A percentile compares a stretch with the other conserved stretches of the same genome.
These are phyloP conservation scores for Hippocampus kuda DNA, from an alignment of 2,797 vertebrate genomes.

Conservation along the genomic window DNA sequence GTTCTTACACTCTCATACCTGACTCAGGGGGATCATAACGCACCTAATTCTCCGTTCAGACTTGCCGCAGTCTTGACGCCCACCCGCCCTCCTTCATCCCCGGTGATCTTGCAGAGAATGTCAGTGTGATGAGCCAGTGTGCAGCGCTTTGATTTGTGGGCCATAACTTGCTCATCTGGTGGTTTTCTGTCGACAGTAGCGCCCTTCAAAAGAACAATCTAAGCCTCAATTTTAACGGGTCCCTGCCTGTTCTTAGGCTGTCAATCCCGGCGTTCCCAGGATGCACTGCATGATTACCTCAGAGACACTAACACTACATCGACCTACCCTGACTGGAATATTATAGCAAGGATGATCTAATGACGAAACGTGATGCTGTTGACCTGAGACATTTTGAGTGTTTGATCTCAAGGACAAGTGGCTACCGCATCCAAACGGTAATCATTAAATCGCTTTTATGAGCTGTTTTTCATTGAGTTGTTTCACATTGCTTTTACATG, in stretches of 20 bases:
- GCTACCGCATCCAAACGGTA: neutral
- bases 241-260: constrained; percentile 7
- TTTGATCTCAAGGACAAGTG: neutral
- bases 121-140: constrained; percentile 19
- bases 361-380: constrained; percentile 18
- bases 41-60: constrained; percentile 23
- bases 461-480: neutral
- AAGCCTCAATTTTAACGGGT: constrained; percentile 28
- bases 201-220: constrained; percentile 25
- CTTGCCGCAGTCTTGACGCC: constrained; percentile 1
- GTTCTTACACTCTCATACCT: neutral
- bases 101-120: constrained; percentile 10
- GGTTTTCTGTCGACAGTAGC: constrained; percentile 24
- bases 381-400: constrained; percentile 16
- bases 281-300: constrained; percentile 6
- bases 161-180: constrained; percentile 25
- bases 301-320: constrained; percentile 10
- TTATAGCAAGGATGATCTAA: constrained; percentile 13
- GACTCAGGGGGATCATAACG: constrained; percentile 16
- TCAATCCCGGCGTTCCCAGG: constrained; percentile 2
- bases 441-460: neutral
- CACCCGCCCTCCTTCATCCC: neutral
- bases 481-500: neutral
- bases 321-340: constrained; percentile 11
- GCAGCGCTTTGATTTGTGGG: constrained; percentile 38